Evolutionary conservation across 2,888 invertebrate species (phyloP).

Genomic region (Galerucella pusilla): DNA sequence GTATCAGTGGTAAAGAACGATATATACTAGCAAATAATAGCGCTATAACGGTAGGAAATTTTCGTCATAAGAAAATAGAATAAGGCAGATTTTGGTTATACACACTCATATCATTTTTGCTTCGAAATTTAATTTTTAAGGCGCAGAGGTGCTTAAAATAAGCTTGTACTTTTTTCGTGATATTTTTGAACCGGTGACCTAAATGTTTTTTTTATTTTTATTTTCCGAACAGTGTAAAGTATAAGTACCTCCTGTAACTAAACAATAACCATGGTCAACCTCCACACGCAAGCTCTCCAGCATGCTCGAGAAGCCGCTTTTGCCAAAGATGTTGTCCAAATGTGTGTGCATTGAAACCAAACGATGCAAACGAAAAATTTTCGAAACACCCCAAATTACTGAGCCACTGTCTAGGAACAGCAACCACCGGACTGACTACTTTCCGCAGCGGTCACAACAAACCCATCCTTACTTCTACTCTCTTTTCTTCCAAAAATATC

Average conservation of each 20-base stretch:
- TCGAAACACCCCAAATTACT: conserved; percentile 12
- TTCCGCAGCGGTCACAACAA: neutral
- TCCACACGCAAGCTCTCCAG: conserved; percentile 55
- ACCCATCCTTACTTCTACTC: neutral
- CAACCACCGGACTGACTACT: neutral
- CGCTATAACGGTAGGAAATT: conserved; percentile 68
- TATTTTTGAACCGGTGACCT: conserved; percentile 71
- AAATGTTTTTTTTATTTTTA: conserved; percentile 60
- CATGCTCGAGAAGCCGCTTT: conserved; percentile 48
- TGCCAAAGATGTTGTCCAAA: conserved; percentile 60
- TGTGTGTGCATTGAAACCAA: conserved; percentile 67
- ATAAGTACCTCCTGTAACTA: conserved; percentile 63
- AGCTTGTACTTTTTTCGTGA: conserved; percentile 78
- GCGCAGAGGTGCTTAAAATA: conserved; percentile 80
- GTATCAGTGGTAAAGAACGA: conserved; percentile 66
- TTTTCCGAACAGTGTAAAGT: conserved; percentile 65
- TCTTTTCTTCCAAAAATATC: neutral
- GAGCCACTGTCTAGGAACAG: conserved; percentile 20
- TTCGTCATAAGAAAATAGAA: conserved; percentile 73
- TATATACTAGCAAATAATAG: conserved; percentile 67
- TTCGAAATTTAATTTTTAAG: conserved; percentile 73
- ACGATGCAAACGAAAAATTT: conserved; percentile 52
- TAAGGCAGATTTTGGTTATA: conserved; percentile 77
- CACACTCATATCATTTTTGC: conserved; percentile 69
- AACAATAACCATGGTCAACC: conserved; percentile 58